Evolutionary conservation across 92 coral and sea anemone species (phyloP).

Genomic region (Epizoanthus rinbou): DNA sequence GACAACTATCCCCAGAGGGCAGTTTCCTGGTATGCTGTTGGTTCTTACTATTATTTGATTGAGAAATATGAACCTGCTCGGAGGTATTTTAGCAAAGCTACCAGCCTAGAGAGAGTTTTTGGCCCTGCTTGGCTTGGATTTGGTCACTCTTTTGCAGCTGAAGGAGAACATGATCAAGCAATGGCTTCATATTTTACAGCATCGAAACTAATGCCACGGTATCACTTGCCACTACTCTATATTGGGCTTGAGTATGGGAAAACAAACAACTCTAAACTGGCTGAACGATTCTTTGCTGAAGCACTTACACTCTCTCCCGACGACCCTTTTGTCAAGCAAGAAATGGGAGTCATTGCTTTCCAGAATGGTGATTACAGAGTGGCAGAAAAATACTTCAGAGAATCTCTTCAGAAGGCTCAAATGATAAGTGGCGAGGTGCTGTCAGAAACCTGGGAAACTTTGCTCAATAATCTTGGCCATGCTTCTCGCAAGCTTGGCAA

Average conservation of each 20-base stretch:
- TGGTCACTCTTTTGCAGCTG: conserved; percentile 99
- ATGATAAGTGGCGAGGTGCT: conserved; percentile 78
- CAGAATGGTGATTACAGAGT: conserved; percentile 82
- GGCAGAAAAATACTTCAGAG: conserved; percentile 91
- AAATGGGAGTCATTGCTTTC: conserved; percentile 96
- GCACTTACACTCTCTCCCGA: conserved; percentile 88
- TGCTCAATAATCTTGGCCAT: conserved; percentile 94
- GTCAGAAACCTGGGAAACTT: conserved; percentile 94
- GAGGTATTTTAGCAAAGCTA: conserved; percentile 93
- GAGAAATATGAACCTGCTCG: conserved; percentile 96
- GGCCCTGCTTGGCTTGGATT: conserved; percentile 99
- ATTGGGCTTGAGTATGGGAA: conserved; percentile 96
- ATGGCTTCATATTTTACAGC: conserved; percentile 99
- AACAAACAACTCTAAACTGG: conserved; percentile 91
- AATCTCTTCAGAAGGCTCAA: conserved; percentile 90
- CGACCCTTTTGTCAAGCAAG: conserved; percentile 96
- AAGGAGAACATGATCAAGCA: conserved; percentile 99
- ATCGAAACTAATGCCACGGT: conserved; percentile 94
- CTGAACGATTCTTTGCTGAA: conserved; percentile 88
- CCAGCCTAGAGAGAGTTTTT: conserved; percentile 83
- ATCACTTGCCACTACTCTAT: conserved; percentile 91
- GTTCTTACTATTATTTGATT: conserved; percentile 91
- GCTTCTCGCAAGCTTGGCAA: conserved; percentile 88
- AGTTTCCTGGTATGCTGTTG: conserved; percentile 99
- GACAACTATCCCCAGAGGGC: conserved; percentile 98